Evolutionary conservation across 1,140 invertebrate genomes (phyloP).

Genomic region (Leptopilina boulardi): DNA sequence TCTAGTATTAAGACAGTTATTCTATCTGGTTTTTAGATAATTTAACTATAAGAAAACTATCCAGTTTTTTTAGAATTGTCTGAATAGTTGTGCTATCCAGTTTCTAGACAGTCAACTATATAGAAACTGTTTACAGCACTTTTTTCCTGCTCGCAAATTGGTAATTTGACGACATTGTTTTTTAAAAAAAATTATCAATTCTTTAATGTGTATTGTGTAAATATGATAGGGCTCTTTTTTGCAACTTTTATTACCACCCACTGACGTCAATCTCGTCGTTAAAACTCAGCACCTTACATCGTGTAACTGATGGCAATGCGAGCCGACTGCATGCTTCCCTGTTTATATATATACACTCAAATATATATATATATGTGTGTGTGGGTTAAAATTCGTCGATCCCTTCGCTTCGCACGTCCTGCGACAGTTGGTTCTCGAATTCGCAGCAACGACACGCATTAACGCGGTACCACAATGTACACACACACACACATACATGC

Average conservation of each 20-base stretch:
- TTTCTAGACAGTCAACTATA: too few species aligned
- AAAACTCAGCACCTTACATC: constrained; percentile 25
- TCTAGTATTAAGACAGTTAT: too few species aligned
- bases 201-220: neutral
- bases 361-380: constrained; percentile 3
- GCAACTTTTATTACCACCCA: constrained; percentile 25
- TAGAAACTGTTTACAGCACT: too few species aligned
- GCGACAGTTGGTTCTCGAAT: constrained; percentile 66
- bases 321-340: neutral
- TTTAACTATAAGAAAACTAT: too few species aligned
- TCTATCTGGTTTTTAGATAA: too few species aligned
- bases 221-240: neutral
- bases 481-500: constrained; percentile 55
- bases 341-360: neutral
- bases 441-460: constrained; percentile 67
- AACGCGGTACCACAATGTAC: constrained; percentile 58
- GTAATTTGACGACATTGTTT: too few species aligned
- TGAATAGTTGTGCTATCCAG: too few species aligned
- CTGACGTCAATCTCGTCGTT: constrained; percentile 33
- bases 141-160: too few species aligned
- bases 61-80: too few species aligned
- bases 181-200: too few species aligned
- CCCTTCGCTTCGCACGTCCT: constrained; percentile 50
- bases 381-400: constrained; percentile 25
- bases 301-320: constrained; percentile 21